Evolutionary conservation across 2,113 vertebrate species (phyloP), one percentile per base, ranked within the genome.

Genomic region (Burhinus bistriatus): DNA sequence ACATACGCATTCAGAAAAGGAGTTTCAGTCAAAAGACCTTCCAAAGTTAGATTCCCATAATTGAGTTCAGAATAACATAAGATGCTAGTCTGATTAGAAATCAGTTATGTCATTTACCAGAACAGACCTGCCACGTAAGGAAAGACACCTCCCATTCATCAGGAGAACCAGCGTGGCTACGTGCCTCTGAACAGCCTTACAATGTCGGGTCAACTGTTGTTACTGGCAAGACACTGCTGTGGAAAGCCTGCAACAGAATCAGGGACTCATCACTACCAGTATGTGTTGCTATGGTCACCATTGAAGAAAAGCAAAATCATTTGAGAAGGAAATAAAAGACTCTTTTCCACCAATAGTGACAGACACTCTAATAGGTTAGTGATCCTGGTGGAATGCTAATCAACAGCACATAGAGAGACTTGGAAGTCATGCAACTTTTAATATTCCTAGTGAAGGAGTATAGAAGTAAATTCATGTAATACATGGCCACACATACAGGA

Each of bases 221-320:
- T 97, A 84, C 96, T 97, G 96, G 95, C 95, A 95, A 52, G 90
- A 83, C 94, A 90, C 32, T 36, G 96, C 95, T 94, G 83, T 89
- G 83, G 95, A 94, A 92, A 96, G 92, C 30, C 96, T 95, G 90
- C 92, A 86, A 44, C 59, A 90, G 90, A 94, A 86, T 34, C 92
- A 78, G 90, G 76, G 96, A 89, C 95, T 96, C 97, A 97, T 97
- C 97, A 89, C 96, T 29, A 96, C 92, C 95, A 95, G 54, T 12
- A 59, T 89, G 90, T 87, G 97, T 97, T 97, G 95, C 96, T 97
- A 97, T 92, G 97, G 97, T 13, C 96, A 96, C 96, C 92, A 89
- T 54, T 92, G 95, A 92, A 83, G 83, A 97, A 97, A 97, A 95
- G 93, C 95, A 96, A 97, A 97, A 96, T 97, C 80, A 97, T 97